Conservation (phyloP, 2,113 vertebrate species). For the Trogon surrucura region DNA sequence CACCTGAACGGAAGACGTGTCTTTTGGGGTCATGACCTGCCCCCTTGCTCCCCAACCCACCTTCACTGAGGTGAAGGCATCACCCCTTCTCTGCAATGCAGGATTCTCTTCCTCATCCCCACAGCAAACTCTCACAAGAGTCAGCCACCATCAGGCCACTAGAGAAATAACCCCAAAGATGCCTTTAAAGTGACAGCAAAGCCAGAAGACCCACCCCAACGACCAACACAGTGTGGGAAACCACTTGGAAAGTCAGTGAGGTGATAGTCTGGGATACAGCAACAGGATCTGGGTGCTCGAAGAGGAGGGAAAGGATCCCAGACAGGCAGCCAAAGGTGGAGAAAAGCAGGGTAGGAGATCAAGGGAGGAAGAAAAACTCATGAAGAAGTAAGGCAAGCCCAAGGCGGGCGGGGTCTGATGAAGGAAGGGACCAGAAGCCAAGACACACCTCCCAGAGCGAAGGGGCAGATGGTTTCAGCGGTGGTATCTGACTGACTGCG, state of each 20-base stretch:
- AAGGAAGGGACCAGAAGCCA: background rate
- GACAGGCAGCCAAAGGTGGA: background rate
- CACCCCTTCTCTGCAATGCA: background rate
- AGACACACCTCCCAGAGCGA: accelerated
- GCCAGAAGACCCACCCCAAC: background rate
- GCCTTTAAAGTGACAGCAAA: background rate
- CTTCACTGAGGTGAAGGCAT: background rate
- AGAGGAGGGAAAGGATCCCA: background rate
- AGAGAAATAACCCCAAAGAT: no score
- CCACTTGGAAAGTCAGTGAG: background rate
- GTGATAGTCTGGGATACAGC: background rate
- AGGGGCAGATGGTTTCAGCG: constrained; percentile 7
- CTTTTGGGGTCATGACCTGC: background rate
- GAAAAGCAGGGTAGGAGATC: background rate
- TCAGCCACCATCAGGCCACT: background rate
- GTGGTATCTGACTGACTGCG: background rate
- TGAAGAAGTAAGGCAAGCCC: accelerated
- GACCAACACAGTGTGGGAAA: background rate
- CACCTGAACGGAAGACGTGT: background rate
- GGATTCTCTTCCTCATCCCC: background rate
- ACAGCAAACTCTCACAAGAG: no score
- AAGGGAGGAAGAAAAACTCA: background rate
- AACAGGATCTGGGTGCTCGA: background rate
- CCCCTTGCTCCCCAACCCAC: background rate
- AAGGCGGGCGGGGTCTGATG: background rate